Conservation (phyloP, 2,888 invertebrate genomes). For the Clepsis dumicolana region DNA sequence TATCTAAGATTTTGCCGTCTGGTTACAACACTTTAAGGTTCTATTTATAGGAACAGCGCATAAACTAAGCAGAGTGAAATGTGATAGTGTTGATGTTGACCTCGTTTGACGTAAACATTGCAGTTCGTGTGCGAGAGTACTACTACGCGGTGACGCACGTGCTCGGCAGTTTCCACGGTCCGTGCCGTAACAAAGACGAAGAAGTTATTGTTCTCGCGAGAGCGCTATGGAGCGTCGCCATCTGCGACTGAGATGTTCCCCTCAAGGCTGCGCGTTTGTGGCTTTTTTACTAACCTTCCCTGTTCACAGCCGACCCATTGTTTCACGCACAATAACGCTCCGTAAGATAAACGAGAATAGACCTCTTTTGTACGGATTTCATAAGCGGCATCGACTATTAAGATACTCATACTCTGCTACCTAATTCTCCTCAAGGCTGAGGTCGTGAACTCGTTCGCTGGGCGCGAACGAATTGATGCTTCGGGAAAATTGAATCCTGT, state of each 20-base stretch:
- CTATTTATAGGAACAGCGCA: conserved; percentile 42
- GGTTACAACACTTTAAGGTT: conserved; percentile 37
- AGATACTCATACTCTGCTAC: conserved; percentile 50
- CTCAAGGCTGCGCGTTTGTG: conserved; percentile 63
- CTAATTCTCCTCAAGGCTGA: conserved; percentile 61
- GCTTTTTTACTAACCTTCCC: conserved; percentile 53
- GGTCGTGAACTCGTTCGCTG: conserved; percentile 50
- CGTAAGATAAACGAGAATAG: conserved; percentile 59
- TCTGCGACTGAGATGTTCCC: conserved; percentile 63
- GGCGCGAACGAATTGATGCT: conserved; percentile 51
- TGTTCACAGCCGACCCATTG: conserved; percentile 60
- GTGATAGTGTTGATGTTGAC: conserved; percentile 50
- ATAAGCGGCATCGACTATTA: conserved; percentile 48
- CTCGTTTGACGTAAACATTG: conserved; percentile 57
- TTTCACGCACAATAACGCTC: conserved; percentile 62
- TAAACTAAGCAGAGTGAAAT: conserved; percentile 26
- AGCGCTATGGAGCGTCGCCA: conserved; percentile 56
- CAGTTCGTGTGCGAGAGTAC: conserved; percentile 44
- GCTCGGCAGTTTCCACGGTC: conserved; percentile 64
- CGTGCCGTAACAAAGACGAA: conserved; percentile 67
- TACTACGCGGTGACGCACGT: conserved; percentile 60
- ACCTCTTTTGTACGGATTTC: conserved; percentile 48
- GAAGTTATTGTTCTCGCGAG: conserved; percentile 68
- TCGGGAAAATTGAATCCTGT: conserved; percentile 65
- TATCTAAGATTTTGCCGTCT: conserved; percentile 49